Conservation (phyloP, 1,140 invertebrate genomes). For the Thaumetopoea pityocampa region DNA sequence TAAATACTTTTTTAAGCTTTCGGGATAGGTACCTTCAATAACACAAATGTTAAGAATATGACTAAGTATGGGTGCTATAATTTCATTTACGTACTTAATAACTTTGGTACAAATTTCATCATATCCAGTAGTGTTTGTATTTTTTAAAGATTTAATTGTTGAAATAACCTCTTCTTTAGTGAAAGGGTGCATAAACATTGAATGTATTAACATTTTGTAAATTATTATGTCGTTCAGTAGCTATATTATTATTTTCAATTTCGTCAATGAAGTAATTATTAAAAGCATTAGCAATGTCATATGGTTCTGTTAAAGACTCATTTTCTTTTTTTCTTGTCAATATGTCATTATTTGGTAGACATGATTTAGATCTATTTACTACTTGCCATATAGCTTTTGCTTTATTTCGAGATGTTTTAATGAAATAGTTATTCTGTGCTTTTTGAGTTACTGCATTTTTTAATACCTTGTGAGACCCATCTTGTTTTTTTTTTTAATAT, state of each 20-base stretch:
- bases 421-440: conserved; percentile 12
- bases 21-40: not conserved
- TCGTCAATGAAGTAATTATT: conserved; percentile 12
- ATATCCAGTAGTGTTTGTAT: conserved; percentile 10
- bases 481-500: conserved; percentile 3
- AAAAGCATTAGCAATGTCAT: conserved; percentile 3
- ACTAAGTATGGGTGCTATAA: not conserved
- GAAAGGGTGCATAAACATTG: conserved; percentile 8
- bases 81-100: conserved; percentile 10
- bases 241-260: not conserved
- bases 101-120: conserved; percentile 7
- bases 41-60: conserved; percentile 4
- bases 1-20: not conserved
- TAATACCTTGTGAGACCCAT: conserved; percentile 25
- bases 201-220: conserved; percentile 2
- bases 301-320: not conserved
- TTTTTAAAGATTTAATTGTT: conserved; percentile 5
- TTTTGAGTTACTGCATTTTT: conserved; percentile 21
- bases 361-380: not conserved
- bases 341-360: not conserved
- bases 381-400: not conserved
- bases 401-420: not conserved
- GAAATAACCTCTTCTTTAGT: not conserved
- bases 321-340: not conserved
- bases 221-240: not conserved